Percentiles rank a stretch among this genome's conserved stretches.
Conservation (phyloP, 92 coral and sea anemone species). For the Palythoa grandis region DNA sequence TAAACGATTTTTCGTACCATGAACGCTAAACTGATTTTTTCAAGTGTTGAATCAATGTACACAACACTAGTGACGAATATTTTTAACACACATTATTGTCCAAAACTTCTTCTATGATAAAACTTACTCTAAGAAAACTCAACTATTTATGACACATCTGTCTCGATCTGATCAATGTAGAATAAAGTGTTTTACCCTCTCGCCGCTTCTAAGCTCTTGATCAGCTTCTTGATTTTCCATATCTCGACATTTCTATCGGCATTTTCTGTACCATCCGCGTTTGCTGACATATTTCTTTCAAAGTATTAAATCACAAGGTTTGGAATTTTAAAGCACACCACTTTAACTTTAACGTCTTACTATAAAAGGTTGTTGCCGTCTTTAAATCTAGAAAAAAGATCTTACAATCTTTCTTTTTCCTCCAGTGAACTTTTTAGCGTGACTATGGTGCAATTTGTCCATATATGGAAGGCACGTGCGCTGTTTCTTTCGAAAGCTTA, state of each 20-base stretch:
- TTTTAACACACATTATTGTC: no score
- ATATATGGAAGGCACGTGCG: conserved; percentile 93
- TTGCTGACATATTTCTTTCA: conserved; percentile 7
- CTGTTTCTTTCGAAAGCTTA: not conserved
- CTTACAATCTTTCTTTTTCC: not conserved
- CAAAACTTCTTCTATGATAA: not conserved
- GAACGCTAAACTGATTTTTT: no score
- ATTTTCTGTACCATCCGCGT: conserved; percentile 85
- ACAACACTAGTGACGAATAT: no score
- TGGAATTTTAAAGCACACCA: not conserved
- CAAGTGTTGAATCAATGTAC: no score
- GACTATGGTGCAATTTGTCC: conserved; percentile 98
- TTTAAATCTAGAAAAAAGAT: not conserved
- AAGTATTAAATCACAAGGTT: not conserved
- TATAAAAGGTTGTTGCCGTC: not conserved
- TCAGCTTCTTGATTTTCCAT: conserved; percentile 97
- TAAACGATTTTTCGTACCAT: no score
- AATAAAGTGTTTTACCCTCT: conserved; percentile 77
- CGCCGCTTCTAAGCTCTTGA: conserved; percentile 98
- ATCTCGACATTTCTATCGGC: conserved; percentile 99
- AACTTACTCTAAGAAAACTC: not conserved
- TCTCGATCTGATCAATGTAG: not conserved
- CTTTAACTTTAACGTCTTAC: not conserved
- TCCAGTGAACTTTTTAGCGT: conserved; percentile 26
- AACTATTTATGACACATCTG: not conserved